Evolutionary conservation across 2,888 invertebrate species (phyloP), one percentile per base, ranked within the genome.

Genomic region (Chrysolina americana): DNA sequence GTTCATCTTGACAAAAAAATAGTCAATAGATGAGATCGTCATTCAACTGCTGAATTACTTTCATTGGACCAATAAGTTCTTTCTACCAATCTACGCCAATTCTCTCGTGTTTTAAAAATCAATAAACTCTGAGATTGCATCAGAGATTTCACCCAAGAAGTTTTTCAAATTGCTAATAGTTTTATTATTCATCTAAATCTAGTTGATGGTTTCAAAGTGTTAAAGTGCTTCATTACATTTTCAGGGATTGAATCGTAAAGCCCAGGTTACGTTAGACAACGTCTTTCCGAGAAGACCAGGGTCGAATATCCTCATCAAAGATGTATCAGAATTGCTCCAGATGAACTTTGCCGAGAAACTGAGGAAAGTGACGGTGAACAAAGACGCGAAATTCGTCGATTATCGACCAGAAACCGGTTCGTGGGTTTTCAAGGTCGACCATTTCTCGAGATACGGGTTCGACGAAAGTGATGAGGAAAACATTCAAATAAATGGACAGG

Each of bases 331-430:
- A 70, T 88, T 98, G 15, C 87, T 92, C 2, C 91, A 92, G 71
- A 94, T 97, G 92, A 94, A 95, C 84, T 99, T 96, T 89, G 94
- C 96, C 81, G 94, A 92, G 10, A 96, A 95, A 85, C 88, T 99
- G 72, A 93, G 97, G 17, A 91, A 93, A 41, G 94, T 95, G 0
- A 96, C 97, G 74, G 93, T 93, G 77, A 96, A 95, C 81, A 95
- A 98, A 87, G 94, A 94, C 77, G 97, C 97, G 0, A 93, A 94
- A 70, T 99, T 99, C 87, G 92, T 98, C 6, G 98, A 99, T 86
- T 99, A 98, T 88, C 91, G 97, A 0, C 96, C 98, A 0, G 95
- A 96, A 86, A 97, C 97, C 1, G 99, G 99, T 28, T 97, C 98
- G 70, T 99, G 99, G 98, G 98, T 65, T 47, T 99, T 99, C 88